phyloP scores from a whole-genome alignment of 2,113 vertebrate genomes.

The Colius striatus region DNA sequence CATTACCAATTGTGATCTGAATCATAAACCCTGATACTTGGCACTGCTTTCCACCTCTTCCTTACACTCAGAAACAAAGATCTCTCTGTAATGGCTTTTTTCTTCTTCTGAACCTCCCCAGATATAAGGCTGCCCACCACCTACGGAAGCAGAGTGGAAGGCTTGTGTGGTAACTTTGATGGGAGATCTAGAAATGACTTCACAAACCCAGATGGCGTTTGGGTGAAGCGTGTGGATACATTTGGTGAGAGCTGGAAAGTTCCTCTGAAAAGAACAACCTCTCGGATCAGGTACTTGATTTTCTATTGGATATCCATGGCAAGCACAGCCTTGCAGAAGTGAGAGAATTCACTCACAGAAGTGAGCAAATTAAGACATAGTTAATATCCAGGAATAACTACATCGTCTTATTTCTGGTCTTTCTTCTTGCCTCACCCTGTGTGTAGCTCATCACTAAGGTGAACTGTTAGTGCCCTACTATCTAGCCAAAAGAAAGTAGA shows the following conservation, averaged over 20 bases:
- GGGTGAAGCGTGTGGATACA: conserved; percentile 49
- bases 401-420: neutral
- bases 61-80: neutral
- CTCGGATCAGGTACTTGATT: conserved; percentile 60
- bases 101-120: conserved; percentile 18
- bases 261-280: neutral
- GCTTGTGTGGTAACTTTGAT: conserved; percentile 86
- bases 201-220: conserved; percentile 75
- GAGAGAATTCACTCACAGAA: neutral
- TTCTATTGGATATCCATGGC: neutral
- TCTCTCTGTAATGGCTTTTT: neutral
- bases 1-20: neutral
- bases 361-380: neutral
- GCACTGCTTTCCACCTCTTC: neutral
- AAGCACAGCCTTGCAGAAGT: neutral
- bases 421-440: neutral
- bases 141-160: conserved; percentile 76
- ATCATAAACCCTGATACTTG: neutral
- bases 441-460: neutral
- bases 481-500: neutral
- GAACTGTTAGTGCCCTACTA: neutral
- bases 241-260: conserved; percentile 87
- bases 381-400: neutral
- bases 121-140: conserved; percentile 79
- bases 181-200: conserved; percentile 75